Conservation (phyloP, 2,797 vertebrate genomes). For the Hypotaenidia philippensis region DNA sequence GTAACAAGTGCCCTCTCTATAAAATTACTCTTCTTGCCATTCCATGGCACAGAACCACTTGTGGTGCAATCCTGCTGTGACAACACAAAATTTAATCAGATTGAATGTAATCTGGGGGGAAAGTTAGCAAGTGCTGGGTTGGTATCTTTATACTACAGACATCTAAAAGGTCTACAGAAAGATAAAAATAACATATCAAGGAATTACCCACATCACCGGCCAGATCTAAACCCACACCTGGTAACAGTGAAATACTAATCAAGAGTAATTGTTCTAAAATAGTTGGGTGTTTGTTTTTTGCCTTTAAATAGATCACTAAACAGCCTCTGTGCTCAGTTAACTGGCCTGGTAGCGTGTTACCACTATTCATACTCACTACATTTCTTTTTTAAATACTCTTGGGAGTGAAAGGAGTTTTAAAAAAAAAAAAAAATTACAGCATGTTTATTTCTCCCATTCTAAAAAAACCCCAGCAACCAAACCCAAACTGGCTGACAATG, state of each 20-base stretch:
- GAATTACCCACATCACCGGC: neutral
- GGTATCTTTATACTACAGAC: neutral
- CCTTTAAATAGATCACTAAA: neutral
- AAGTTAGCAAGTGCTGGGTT: neutral
- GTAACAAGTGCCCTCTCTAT: neutral
- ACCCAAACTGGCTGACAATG: neutral
- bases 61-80: neutral
- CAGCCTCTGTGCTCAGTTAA: neutral
- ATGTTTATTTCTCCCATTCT: neutral
- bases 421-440: neutral
- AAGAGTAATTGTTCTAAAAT: constrained; percentile 56
- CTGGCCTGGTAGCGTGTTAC: constrained; percentile 40
- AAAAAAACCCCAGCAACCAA: neutral
- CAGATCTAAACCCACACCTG: neutral
- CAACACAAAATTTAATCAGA: neutral
- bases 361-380: neutral
- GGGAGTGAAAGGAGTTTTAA: neutral
- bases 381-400: neutral
- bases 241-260: constrained; percentile 14
- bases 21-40: neutral
- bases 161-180: neutral
- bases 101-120: neutral
- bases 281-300: neutral
- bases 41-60: neutral
- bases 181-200: neutral